Evolutionary conservation across 1,140 invertebrate genomes (phyloP).

Genomic region (Hyposmocoma kahamanoa): DNA sequence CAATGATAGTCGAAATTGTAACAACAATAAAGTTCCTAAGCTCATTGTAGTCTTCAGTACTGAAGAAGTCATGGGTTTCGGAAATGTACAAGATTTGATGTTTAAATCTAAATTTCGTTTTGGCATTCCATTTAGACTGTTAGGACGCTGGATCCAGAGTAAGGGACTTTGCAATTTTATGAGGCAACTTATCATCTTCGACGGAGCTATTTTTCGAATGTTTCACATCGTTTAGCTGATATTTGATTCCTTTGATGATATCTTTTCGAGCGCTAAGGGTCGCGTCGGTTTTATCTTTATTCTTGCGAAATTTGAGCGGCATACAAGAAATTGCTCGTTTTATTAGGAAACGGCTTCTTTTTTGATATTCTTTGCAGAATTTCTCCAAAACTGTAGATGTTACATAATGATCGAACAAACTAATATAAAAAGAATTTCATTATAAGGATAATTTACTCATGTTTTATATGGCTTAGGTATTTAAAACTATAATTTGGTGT

Average conservation of each 20-base stretch:
- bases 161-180: constrained; percentile 12
- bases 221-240: constrained; percentile 30
- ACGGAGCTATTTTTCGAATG: constrained; percentile 25
- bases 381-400: no score
- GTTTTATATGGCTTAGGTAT: no score
- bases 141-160: background rate
- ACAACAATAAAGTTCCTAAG: no score
- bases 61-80: background rate
- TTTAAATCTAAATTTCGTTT: background rate
- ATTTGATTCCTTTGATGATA: constrained; percentile 25
- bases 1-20: no score
- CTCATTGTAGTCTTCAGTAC: background rate
- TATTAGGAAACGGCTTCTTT: no score
- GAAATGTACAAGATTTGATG: background rate
- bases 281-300: background rate
- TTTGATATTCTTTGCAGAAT: no score
- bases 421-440: no score
- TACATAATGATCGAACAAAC: no score
- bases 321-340: no score
- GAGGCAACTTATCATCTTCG: constrained; percentile 28
- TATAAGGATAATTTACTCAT: no score
- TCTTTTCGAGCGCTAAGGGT: background rate
- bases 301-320: no score
- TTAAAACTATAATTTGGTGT: no score
- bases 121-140: background rate